Base-by-base conservation (phyloP, 1,140 invertebrate species). In the Drosophila murphyi region DNA sequence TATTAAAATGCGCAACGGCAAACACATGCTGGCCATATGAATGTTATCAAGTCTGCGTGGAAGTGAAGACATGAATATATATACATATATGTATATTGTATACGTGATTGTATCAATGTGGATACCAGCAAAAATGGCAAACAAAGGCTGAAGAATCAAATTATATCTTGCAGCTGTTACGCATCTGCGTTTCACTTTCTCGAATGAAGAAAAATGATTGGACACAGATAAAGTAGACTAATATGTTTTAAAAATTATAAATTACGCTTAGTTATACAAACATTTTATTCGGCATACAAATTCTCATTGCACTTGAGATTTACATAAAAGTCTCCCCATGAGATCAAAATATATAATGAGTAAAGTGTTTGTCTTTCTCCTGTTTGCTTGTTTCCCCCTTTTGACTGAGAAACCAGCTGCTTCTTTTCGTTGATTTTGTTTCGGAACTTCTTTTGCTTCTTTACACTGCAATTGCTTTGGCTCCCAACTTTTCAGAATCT, bases 151-250 rank as follows among this genome's bases (percentile, higher is more conserved):
- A 65, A 57, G 32, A 57, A 45, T 28, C 7, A 45, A 78, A 78
- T 82, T 56, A 68, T 64, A 52, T 69, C 34, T 87, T 65, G 60
- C 82, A 85, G 67, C 79, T 85, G 78, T 59, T 71, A 34, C 39
- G 34, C 71, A 73, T 39, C 43, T 73, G 64, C 10, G 41, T 60
- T 59, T 67, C 10, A 43, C 45, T 35, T 67, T 72, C 52, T 6
- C 0, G 1, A 57, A 51, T 12, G 10, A 39, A 65, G 61, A 10
- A 72, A 20, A 65, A 57, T 47, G 20, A 37, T 72, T 72, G 31
- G 52, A 50, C 41, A 57, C 52, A 41, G 39, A 20, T 29, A 7
- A 5, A 37, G 39, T 43, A n/a, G 39, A n/a, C 39, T 43, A n/a
- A 43, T 3, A 0, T 8, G 7, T 41, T 20, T 20, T 20, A 20